phyloP scores from a whole-genome alignment of 2,113 vertebrate genomes.

The Peromyscus leucopus region DNA sequence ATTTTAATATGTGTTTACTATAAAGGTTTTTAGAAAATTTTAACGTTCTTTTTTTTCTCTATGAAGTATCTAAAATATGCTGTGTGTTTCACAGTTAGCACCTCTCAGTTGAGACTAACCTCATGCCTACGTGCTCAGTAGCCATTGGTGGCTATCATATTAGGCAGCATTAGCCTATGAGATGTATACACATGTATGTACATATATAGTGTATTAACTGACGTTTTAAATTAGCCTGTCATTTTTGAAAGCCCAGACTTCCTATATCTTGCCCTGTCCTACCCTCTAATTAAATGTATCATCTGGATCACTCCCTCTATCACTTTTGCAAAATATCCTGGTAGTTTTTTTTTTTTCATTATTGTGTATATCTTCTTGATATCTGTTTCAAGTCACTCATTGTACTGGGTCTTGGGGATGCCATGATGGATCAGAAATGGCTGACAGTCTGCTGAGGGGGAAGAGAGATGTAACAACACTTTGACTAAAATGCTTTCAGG shows the following conservation, averaged over 20 bases:
- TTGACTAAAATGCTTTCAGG: background rate
- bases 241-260: background rate
- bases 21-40: background rate
- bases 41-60: background rate
- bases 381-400: background rate
- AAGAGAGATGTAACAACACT: background rate
- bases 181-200: too few species aligned
- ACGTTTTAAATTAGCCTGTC: background rate
- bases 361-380: background rate
- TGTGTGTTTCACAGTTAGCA: background rate
- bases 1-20: background rate
- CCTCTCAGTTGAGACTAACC: background rate
- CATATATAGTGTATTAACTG: background rate
- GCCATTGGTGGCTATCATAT: rapidly evolving
- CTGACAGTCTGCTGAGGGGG: background rate
- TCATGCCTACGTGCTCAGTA: background rate
- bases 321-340: background rate
- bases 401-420: background rate
- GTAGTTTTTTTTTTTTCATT: background rate
- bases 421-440: background rate
- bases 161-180: background rate
- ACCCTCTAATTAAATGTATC: background rate
- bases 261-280: background rate
- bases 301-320: background rate
- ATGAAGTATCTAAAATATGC: background rate